Evolutionary conservation across 2,113 vertebrate species (phyloP), one percentile per base, ranked within the genome.

Genomic region (Tenebrosternarchus preto): DNA sequence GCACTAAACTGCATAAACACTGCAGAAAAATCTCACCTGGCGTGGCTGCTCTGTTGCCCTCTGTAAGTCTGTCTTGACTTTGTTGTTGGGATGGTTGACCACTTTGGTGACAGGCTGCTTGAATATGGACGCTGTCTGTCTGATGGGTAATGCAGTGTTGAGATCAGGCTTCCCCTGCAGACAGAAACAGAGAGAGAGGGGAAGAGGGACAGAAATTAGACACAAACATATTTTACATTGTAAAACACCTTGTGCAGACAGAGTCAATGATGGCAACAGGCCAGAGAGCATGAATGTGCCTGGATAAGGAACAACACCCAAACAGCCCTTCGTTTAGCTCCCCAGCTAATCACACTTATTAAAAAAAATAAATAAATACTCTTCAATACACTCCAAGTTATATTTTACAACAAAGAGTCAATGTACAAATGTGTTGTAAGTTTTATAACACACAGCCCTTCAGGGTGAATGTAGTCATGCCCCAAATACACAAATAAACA

Each of bases 61-160:
- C 73, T 96, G 95, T 2, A 92, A 91, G 59, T 96, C 95, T 0
- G 92, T 92, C 59, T 94, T 93, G 43, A 96, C 95, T 88, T 95
- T 96, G 89, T 96, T 96, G 77, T 73, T 93, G 4, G 94, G 94
- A 68, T 96, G 94, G 76, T 95, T 94, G 63, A 95, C 95, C 33
- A 96, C 93, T 92, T 96, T 96, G 89, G 95, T 95, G 84, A 95
- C 94, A 0, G 94, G 95, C 76, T 95, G 95, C 56, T 95, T 95
- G 85, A 95, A 95, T 89, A 95, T 95, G 0, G 94, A 95, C 3
- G 94, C 95, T 0, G 95, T 95, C 77, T 95, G 95, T 84, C 94
- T 90, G 86, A 96, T 95, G 20, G 95, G 95, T 61, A 96, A 90
- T 19, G 93, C 92, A 1, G 95, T 96, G 76, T 95, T 95, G 83